Base-by-base conservation (phyloP, 2,888 invertebrate genomes). In the Endomychus coccineus region DNA sequence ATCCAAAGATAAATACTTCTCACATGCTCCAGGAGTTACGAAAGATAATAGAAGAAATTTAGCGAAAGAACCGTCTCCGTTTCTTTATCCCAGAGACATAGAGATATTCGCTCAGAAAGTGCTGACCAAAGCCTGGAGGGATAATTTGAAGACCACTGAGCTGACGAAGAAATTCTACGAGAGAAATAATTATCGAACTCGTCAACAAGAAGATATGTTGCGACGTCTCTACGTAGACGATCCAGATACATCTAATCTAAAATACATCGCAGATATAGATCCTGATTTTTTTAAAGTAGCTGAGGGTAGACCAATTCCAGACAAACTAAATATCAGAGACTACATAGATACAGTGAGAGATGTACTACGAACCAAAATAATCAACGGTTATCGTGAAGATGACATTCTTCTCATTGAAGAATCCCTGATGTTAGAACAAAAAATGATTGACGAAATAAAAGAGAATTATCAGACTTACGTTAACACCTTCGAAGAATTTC, bases 201-300 rank as follows among this genome's bases (percentile, higher is more conserved):
- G 56, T 27, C 61, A 63, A 36, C 55, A 52, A 16, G 62, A 67
- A 46, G 74, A 77, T 51, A 61, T 78, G 45, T 66, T 78, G 16
- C 66, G 71, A 44, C 63, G 77, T 37, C 64, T 79, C 27, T 76
- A 69, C 36, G 67, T 78, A 14, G 64, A 73, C 54, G 71, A 74
- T 46, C 69, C 72, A n/a, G 61, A 65, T 16, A 40, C 57, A 3
- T 50, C 50, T 13, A 69, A 69, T 42, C 70, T 73, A 16, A 69
- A 71, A 45, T 74, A 77, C 1, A 74, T 80, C 30, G 67, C 75
- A 10, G 78, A 80, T 59, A 69, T 80, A 22, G 78, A 80, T 55
- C 75, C 78, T 0, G 71, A 75, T 43, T 80, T 78, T 58, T 80
- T 77, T 54, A 70, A 71, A 1, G 71, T 75, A 22, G 69, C 79